phyloP scores from a whole-genome alignment of 2,113 vertebrate genomes.

The Triplophysa dalaica region DNA sequence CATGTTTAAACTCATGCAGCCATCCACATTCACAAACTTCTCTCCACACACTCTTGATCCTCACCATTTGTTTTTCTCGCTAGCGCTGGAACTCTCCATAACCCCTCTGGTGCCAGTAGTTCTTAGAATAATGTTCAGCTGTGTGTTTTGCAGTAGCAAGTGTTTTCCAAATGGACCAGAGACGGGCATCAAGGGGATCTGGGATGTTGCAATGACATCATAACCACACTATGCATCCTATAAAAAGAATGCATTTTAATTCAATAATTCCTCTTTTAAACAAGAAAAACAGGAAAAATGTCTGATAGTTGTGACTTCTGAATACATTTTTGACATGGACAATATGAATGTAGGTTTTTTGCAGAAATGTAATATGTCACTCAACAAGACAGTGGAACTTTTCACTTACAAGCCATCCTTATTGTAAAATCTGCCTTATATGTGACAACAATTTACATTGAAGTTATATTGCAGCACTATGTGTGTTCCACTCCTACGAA shows the following conservation, averaged over 20 bases:
- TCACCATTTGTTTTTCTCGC: slow-evolving; percentile 19
- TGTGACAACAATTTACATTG: background rate
- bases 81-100: background rate
- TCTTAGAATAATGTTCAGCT: slow-evolving; percentile 10
- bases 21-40: background rate
- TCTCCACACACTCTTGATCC: slow-evolving; percentile 16
- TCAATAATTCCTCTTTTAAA: slow-evolving; percentile 41
- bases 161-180: slow-evolving; percentile 13
- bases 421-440: background rate
- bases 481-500: background rate
- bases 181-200: background rate
- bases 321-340: background rate
- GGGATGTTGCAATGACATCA: slow-evolving; percentile 37
- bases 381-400: background rate
- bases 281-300: no score
- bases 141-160: slow-evolving; percentile 23
- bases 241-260: slow-evolving; percentile 44
- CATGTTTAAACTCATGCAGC: no score
- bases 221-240: slow-evolving; percentile 32
- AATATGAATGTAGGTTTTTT: no score
- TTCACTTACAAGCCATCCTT: background rate
- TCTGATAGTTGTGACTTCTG: background rate
- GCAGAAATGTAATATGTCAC: background rate
- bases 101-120: slow-evolving; percentile 28
- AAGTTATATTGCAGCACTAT: background rate